These are phyloP conservation scores for Eugnorisma glareosa DNA, from an alignment of 2,888 invertebrate genomes.

Conservation along the genomic window DNA sequence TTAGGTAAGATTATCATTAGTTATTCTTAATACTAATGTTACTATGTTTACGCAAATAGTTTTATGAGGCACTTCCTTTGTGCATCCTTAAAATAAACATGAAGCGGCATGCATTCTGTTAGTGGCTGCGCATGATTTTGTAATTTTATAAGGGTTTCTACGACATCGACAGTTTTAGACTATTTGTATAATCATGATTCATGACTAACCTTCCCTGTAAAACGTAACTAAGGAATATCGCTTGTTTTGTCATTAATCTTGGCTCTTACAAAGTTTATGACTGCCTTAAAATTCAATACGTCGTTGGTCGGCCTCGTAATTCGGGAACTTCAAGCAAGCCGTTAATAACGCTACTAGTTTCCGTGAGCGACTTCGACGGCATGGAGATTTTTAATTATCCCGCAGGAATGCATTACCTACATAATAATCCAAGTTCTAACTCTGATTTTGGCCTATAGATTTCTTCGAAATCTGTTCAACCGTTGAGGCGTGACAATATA, in stretches of 20 bases:
- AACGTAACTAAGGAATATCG: conserved; percentile 8
- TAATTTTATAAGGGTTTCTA: neutral
- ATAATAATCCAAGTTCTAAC: neutral
- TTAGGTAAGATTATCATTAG: neutral
- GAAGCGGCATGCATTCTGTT: neutral
- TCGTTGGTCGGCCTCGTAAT: conserved; percentile 5
- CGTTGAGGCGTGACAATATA: neutral
- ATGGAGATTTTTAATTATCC: neutral
- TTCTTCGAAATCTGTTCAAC: neutral
- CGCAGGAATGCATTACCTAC: neutral
- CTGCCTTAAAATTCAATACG: conserved; percentile 40
- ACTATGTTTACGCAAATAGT: neutral
- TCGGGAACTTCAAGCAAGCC: conserved; percentile 25
- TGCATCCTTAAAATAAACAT: neutral
- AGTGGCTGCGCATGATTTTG: neutral
- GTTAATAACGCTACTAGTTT: neutral
- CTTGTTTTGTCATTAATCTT: conserved; percentile 28
- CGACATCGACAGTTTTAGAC: neutral
- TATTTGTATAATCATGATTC: neutral
- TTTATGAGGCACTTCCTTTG: neutral
- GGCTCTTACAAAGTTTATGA: conserved; percentile 29
- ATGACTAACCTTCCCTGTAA: neutral
- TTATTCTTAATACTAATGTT: neutral
- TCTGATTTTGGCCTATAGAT: neutral
- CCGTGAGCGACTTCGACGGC: neutral